Evolutionary conservation across 2,797 vertebrate genomes (phyloP), one percentile per base, ranked within the genome.

Genomic region (Atherinosoma microstoma): DNA sequence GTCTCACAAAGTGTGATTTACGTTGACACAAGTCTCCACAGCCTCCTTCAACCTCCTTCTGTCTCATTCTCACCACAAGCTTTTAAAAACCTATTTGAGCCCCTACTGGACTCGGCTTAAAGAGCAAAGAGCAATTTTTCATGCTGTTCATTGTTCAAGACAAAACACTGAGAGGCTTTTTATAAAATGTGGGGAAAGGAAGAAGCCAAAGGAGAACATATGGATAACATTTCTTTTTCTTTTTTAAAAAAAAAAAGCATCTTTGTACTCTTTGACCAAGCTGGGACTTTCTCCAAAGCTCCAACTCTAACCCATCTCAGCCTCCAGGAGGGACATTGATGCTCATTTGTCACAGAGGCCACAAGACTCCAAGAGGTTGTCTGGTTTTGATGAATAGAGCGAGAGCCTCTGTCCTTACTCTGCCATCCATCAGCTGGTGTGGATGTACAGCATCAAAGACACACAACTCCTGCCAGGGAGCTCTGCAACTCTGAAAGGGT

Each of bases 41-140:
- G 88, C 80, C 83, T 71, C 65, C 78, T 86, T 89, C 82, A 79
- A 67, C 57, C 3, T 30, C 86, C 89, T n/a, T 92, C 90, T 90
- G 90, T 86, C 84, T 84, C 81, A 64, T 81, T 89, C 89, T 84
- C 79, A 30, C 77, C 59, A 78, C 85, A 82, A 76, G 76, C 82
- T 82, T 91, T 89, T 89, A 91, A 93, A 89, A 74, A 89, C 79
- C 90, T 92, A 90, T 93, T 88, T 90, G 83, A 78, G 81, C 68
- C 79, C 82, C 87, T 89, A 91, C 84, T 89, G 89, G 91, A 86
- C 83, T 70, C 56, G 32, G 85, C 72, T 88, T 83, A 84, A 88
- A 90, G 87, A 75, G 79, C 80, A 84, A 85, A 84, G 81, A 91
- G 79, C 71, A 60, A 90, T 92, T 87, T 81, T 76, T 89, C 89